Conservation (phyloP, 2,797 vertebrate genomes). For the Salarias fasciatus region DNA sequence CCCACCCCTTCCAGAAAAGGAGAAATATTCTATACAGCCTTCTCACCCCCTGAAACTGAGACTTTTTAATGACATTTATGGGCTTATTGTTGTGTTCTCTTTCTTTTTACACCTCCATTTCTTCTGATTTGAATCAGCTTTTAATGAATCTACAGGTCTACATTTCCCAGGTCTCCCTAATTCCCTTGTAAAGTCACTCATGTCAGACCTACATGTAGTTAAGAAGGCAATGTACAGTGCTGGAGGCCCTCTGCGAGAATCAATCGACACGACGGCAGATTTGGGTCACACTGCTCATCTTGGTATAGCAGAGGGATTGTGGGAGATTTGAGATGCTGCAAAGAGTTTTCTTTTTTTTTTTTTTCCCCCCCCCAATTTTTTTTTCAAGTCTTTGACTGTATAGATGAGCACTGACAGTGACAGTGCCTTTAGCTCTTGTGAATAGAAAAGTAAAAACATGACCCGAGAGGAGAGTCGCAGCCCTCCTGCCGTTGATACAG, state of each 20-base stretch:
- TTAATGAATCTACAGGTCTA: slow-evolving; percentile 4
- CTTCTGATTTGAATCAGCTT: slow-evolving; percentile 20
- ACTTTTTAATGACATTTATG: slow-evolving; percentile 22
- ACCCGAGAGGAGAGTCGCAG: slow-evolving; percentile 63
- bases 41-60: slow-evolving; percentile 7
- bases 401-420: slow-evolving; percentile 49
- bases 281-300: slow-evolving; percentile 40
- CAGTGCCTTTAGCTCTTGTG: slow-evolving; percentile 67
- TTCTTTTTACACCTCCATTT: slow-evolving; percentile 3
- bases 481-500: slow-evolving; percentile 59
- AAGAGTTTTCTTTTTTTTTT: slow-evolving; percentile 7
- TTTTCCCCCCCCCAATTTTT: too few relatives aligned
- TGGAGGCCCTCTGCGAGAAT: slow-evolving; percentile 28
- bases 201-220: slow-evolving; percentile 13
- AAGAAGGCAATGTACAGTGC: slow-evolving; percentile 25
- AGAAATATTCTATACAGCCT: slow-evolving; percentile 20
- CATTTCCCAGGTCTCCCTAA: slow-evolving; percentile 14
- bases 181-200: slow-evolving; percentile 3
- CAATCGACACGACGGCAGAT: slow-evolving; percentile 19
- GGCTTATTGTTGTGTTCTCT: not conserved
- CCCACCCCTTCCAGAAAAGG: not conserved
- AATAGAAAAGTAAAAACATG: slow-evolving; percentile 68
- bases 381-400: slow-evolving; percentile 51
- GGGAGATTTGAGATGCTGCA: slow-evolving; percentile 39
- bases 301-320: slow-evolving; percentile 29